A percentile compares a stretch with the other conserved stretches of the same genome.
Evolutionary conservation across 2,113 vertebrate genomes (phyloP).

Genomic region (Calidris pygmaea): DNA sequence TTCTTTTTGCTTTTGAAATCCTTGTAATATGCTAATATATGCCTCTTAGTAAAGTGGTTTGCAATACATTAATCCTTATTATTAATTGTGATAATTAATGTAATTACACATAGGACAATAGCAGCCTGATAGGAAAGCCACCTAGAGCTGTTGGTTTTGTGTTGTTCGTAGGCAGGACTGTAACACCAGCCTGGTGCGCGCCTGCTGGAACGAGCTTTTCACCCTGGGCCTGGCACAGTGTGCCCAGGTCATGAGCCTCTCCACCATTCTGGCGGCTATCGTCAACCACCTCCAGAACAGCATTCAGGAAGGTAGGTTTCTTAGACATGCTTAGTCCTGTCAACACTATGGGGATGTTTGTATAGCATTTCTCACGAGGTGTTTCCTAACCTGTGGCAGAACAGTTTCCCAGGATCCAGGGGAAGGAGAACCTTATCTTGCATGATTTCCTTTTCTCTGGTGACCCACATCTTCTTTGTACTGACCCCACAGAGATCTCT

Average conservation of each 20-base stretch:
- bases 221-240: conserved; percentile 97
- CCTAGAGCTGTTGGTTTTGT: background rate
- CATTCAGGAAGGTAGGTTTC: conserved; percentile 91
- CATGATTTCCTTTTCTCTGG: background rate
- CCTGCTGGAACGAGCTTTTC: conserved; percentile 98
- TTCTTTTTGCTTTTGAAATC: background rate
- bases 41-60: background rate
- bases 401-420: background rate
- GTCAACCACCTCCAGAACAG: conserved; percentile 96
- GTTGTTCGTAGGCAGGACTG: conserved; percentile 86
- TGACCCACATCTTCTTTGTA: background rate
- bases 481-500: background rate
- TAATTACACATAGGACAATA: background rate
- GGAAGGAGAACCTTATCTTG: background rate
- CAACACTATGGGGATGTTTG: background rate
- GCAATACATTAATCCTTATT: background rate
- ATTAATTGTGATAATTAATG: background rate
- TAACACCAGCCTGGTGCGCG: conserved; percentile 92
- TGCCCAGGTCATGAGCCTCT: conserved; percentile 95
- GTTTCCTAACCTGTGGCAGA: background rate
- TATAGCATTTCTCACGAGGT: background rate
- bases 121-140: background rate
- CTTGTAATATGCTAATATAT: background rate
- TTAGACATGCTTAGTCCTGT: background rate
- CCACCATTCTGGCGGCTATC: conserved; percentile 94